Percentiles rank a stretch among this genome's conserved stretches.
phyloP scores from a whole-genome alignment of 2,797 vertebrate species.

The Phrynocephalus forsythii region DNA sequence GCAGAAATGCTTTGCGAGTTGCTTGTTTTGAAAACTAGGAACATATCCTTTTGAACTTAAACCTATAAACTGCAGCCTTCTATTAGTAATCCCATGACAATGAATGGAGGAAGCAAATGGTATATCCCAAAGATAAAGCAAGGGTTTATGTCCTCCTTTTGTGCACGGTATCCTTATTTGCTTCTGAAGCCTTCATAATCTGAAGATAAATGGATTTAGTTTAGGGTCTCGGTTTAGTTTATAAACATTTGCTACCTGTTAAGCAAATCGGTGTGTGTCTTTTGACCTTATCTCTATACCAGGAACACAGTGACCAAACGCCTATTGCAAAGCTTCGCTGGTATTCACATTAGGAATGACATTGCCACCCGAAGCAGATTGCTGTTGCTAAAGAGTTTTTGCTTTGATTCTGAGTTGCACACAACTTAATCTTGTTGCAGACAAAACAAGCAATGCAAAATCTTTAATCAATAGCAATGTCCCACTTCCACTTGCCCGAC shows the following conservation, averaged over 20 bases:
- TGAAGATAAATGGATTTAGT: not conserved
- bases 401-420: no score
- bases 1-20: conserved; percentile 48
- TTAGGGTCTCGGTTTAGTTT: not conserved
- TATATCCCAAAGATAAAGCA: not conserved
- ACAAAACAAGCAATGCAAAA: no score
- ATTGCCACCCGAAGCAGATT: no score
- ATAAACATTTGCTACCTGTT: no score
- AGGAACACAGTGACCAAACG: not conserved
- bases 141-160: not conserved
- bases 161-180: not conserved
- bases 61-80: conserved; percentile 20
- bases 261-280: not conserved
- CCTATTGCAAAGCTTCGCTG: no score
- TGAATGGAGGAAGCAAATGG: not conserved
- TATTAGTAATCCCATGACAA: not conserved
- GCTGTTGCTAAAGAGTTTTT: no score
- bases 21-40: conserved; percentile 64
- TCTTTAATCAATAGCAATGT: no score
- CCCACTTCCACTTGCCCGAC: no score
- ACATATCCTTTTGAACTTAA: conserved; percentile 28
- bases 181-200: not conserved
- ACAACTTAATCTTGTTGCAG: no score
- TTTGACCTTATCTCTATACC: not conserved
- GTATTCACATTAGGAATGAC: no score